Evolutionary conservation across 2,113 vertebrate genomes (phyloP).

Genomic region (Muntiacus reevesi): DNA sequence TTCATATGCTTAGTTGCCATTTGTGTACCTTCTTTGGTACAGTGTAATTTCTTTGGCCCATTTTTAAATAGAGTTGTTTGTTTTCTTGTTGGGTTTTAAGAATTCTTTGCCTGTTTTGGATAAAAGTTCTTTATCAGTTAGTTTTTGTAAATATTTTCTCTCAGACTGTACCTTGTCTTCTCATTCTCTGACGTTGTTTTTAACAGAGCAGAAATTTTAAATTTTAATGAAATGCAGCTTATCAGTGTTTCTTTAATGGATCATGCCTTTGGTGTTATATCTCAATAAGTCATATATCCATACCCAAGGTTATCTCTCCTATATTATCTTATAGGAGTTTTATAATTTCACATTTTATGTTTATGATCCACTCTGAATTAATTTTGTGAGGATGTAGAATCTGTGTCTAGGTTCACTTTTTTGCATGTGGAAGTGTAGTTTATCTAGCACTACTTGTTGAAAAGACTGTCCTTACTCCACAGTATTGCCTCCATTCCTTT

Average conservation of each 20-base stretch:
- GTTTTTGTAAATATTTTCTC: background rate
- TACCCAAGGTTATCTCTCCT: background rate
- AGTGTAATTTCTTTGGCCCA: background rate
- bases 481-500: background rate
- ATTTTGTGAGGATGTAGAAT: background rate
- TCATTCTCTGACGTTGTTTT: background rate
- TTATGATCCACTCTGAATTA: background rate
- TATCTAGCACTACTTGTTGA: background rate
- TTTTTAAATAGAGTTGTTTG: background rate
- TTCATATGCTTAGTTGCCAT: background rate
- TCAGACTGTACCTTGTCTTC: background rate
- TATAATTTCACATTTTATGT: background rate
- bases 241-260: background rate
- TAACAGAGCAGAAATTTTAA: background rate
- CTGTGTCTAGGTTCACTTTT: background rate
- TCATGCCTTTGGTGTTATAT: background rate
- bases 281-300: background rate
- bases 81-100: background rate
- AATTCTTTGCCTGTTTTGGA: background rate
- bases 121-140: background rate
- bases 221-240: background rate
- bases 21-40: background rate
- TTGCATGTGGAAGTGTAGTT: background rate
- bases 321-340: background rate
- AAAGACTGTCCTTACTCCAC: background rate